These are phyloP conservation scores for Argopecten irradians DNA, from an alignment of 1,140 invertebrate species.

Conservation along the genomic window DNA sequence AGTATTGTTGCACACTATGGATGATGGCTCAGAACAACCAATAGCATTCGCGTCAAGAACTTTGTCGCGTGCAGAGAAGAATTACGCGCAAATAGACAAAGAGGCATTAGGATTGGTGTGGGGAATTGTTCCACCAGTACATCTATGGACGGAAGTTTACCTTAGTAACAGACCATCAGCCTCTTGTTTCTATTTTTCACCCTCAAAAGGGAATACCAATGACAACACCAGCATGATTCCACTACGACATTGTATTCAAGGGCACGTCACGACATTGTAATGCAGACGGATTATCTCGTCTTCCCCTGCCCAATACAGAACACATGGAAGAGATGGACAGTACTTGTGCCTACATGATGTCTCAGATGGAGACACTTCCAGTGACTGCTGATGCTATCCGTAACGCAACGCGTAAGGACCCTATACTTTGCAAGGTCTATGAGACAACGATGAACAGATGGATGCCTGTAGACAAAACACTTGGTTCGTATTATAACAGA, in stretches of 20 bases:
- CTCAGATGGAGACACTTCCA: too few species aligned
- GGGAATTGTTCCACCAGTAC: conserved; percentile 74
- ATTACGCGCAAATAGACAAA: conserved; percentile 77
- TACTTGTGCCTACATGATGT: not conserved
- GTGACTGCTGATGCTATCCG: too few species aligned
- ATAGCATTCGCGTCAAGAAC: conserved; percentile 77
- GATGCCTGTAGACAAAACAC: not conserved
- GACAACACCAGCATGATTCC: conserved; percentile 66
- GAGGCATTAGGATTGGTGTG: conserved; percentile 78
- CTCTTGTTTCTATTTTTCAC: conserved; percentile 77
- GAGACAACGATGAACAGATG: conserved; percentile 26
- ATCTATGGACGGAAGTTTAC: conserved; percentile 76
- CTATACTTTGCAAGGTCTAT: not conserved
- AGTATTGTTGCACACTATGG: conserved; percentile 75
- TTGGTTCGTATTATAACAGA: not conserved
- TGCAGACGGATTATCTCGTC: conserved; percentile 24
- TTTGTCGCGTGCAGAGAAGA: conserved; percentile 76
- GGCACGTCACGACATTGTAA: not conserved
- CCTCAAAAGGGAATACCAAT: conserved; percentile 65
- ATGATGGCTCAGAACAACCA: conserved; percentile 73
- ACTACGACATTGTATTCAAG: conserved; percentile 46
- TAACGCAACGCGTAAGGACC: too few species aligned
- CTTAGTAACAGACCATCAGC: conserved; percentile 75
- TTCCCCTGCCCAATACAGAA: conserved; percentile 29
- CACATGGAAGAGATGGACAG: conserved; percentile 12